Percentiles rank a stretch among this genome's conserved stretches.
These are phyloP conservation scores for Dreissena polymorpha DNA, from an alignment of 1,140 invertebrate genomes.

Conservation along the genomic window DNA sequence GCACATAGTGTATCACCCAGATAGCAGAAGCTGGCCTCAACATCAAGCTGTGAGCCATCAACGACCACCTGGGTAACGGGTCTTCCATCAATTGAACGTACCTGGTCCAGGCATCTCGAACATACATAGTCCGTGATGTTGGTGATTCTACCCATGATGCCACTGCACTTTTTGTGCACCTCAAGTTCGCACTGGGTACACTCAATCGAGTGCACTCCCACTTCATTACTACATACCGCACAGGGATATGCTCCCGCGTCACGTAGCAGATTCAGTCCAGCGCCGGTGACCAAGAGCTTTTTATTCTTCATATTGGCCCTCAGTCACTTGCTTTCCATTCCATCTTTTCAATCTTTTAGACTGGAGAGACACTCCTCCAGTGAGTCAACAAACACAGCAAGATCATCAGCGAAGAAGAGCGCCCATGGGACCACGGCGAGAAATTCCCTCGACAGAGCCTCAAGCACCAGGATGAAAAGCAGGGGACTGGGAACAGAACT, in stretches of 20 bases:
- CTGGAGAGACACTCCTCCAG: not conserved
- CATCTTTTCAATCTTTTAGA: conserved; percentile 9
- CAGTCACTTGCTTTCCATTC: conserved; percentile 12
- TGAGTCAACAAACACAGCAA: not conserved
- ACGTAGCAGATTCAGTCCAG: not conserved
- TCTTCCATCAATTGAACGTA: conserved; percentile 18
- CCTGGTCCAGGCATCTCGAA: not conserved
- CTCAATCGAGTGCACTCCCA: not conserved
- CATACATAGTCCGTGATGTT: not conserved
- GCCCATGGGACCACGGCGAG: conserved; percentile 1
- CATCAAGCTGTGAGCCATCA: not conserved
- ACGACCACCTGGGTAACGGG: not conserved
- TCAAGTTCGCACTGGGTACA: not conserved
- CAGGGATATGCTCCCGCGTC: not conserved
- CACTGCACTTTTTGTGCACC: no score
- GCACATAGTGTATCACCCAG: conserved; percentile 19
- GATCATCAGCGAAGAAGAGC: conserved; percentile 5
- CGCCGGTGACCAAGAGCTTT: conserved; percentile 12
- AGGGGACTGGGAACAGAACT: no score
- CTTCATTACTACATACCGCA: not conserved
- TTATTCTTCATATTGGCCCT: conserved; percentile 10
- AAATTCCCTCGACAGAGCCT: conserved; percentile 14
- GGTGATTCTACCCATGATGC: not conserved
- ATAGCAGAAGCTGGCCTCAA: conserved; percentile 8
- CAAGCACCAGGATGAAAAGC: no score